A percentile compares a stretch with the other conserved stretches of the same genome.
Conservation (phyloP, 2,797 vertebrate species). For the Halcyon leucocephala region DNA sequence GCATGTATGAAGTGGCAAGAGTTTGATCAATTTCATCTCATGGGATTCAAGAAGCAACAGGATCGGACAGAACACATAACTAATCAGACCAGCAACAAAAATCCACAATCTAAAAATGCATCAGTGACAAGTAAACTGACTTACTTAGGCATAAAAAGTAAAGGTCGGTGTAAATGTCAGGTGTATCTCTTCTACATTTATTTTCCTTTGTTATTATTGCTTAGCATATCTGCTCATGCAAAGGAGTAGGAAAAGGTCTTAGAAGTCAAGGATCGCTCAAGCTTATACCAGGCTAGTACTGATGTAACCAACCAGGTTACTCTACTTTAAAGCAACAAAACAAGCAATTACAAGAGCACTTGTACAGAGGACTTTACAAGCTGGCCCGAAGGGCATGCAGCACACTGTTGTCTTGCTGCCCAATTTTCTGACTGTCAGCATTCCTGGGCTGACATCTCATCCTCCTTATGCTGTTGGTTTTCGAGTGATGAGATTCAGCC, state of each 20-base stretch:
- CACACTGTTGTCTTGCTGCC: background rate
- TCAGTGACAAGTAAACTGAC: background rate
- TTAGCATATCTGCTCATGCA: conserved; percentile 37
- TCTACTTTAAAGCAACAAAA: background rate
- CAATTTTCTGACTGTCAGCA: background rate
- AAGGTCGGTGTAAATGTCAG: conserved; percentile 46
- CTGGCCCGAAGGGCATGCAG: background rate
- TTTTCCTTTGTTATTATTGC: conserved; percentile 39
- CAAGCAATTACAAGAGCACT: background rate
- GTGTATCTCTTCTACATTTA: background rate
- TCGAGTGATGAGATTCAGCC: background rate
- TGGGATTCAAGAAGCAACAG: background rate
- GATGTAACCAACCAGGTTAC: background rate
- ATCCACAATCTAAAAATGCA: background rate
- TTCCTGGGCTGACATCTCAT: background rate
- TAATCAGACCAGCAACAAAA: background rate
- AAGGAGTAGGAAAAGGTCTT: conserved; percentile 39
- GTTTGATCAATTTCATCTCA: background rate
- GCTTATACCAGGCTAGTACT: background rate
- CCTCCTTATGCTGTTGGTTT: background rate
- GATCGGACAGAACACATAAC: background rate
- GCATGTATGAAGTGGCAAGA: background rate
- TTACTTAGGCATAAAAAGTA: conserved; percentile 18
- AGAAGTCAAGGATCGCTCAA: background rate
- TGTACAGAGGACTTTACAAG: background rate